These are phyloP conservation scores for Rotaria macrura DNA, from an alignment of 2,888 invertebrate species.

Conservation along the genomic window DNA sequence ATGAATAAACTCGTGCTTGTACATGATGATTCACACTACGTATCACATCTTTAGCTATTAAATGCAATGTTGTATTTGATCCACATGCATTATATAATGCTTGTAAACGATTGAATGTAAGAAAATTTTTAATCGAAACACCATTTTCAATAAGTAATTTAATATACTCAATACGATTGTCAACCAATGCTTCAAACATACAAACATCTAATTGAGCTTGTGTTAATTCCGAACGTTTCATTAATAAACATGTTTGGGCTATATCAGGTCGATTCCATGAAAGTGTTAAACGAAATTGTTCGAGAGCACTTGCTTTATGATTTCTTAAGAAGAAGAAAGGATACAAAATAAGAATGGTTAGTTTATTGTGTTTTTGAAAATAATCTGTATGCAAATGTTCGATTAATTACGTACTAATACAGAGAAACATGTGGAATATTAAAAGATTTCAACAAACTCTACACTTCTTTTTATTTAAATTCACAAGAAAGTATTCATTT, in stretches of 20 bases:
- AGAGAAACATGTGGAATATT: no score
- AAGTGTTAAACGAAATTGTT: constrained; percentile 8
- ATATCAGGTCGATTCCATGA: constrained; percentile 93
- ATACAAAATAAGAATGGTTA: no score
- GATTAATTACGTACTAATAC: no score
- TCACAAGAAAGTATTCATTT: no score
- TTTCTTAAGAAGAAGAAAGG: background rate
- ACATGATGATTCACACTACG: constrained; percentile 41
- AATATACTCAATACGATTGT: constrained; percentile 92
- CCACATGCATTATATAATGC: constrained; percentile 69
- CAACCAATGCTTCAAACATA: constrained; percentile 96
- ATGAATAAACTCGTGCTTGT: constrained; percentile 52
- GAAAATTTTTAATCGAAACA: constrained; percentile 89
- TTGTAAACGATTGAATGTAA: constrained; percentile 84
- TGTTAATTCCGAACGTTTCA: background rate
- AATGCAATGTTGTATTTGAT: constrained; percentile 66
- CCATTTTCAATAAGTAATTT: constrained; percentile 90
- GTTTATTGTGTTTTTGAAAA: no score
- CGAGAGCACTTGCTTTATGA: constrained; percentile 1
- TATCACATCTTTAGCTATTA: constrained; percentile 78
- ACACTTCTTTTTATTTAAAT: no score
- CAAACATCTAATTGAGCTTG: constrained; percentile 66
- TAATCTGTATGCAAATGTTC: no score
- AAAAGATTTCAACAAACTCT: no score
- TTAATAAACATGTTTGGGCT: constrained; percentile 84